Percentiles rank a stretch among this genome's conserved stretches.
Conservation (phyloP, 2,113 vertebrate species). For the Corythoichthys intestinalis region DNA sequence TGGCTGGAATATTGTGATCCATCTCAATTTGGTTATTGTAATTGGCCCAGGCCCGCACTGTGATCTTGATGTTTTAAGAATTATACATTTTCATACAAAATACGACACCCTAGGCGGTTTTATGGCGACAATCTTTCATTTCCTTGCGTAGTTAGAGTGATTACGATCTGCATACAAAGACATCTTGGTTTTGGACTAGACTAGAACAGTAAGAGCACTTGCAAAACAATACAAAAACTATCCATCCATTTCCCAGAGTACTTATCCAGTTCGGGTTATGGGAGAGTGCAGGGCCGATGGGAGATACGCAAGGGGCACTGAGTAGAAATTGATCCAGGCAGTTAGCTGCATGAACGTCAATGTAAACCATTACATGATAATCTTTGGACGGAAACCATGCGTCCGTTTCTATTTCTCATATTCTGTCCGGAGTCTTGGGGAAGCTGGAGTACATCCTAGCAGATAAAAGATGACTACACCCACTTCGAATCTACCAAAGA, state of each 20-base stretch:
- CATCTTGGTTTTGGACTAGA: conserved; percentile 37
- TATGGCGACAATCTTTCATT: conserved; percentile 54
- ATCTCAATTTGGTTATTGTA: conserved; percentile 39
- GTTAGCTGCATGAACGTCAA: background rate
- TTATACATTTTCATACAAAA: conserved; percentile 50
- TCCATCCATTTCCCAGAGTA: background rate
- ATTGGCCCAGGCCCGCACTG: conserved; percentile 39
- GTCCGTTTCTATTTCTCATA: background rate
- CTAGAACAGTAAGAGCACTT: conserved; percentile 33
- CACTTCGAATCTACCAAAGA: background rate
- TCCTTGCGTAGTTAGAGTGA: conserved; percentile 45
- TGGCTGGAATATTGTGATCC: conserved; percentile 32
- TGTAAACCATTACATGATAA: background rate
- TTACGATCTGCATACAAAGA: conserved; percentile 44
- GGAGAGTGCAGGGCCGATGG: background rate
- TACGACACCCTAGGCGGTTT: conserved; percentile 52
- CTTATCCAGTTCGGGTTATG: background rate
- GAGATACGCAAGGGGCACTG: background rate
- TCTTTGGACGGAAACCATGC: background rate
- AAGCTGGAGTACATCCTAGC: background rate
- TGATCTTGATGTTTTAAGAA: conserved; percentile 49
- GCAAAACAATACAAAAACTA: conserved; percentile 26
- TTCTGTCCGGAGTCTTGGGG: background rate
- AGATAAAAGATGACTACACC: background rate
- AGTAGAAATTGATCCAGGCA: background rate